A percentile compares a stretch with the other conserved stretches of the same genome.
phyloP scores from a whole-genome alignment of 1,140 invertebrate genomes.

The Atta texana region DNA sequence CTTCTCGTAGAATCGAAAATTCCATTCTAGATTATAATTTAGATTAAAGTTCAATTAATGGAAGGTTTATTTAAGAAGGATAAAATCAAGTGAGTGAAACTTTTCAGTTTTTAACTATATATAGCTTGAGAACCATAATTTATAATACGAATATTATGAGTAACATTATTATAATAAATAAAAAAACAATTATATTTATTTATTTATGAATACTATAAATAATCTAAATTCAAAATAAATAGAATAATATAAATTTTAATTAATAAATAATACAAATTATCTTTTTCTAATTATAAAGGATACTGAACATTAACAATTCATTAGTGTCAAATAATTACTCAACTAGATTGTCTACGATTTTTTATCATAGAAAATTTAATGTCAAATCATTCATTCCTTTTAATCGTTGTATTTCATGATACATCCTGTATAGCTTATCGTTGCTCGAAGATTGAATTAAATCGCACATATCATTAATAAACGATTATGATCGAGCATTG shows the following conservation, averaged over 20 bases:
- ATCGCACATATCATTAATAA: slow-evolving; percentile 18
- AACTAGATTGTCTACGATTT: neutral
- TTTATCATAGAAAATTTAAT: neutral
- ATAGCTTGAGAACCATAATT: neutral
- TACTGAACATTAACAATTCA: neutral
- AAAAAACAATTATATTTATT: neutral
- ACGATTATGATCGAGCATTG: slow-evolving; percentile 15
- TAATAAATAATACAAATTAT: neutral
- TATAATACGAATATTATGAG: neutral
- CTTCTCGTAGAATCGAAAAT: slow-evolving; percentile 23
- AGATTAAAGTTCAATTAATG: neutral
- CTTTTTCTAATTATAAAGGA: neutral
- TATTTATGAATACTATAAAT: too few relatives aligned
- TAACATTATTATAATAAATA: neutral
- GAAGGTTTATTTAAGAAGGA: neutral
- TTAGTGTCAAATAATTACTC: neutral
- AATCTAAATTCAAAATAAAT: neutral
- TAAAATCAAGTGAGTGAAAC: neutral
- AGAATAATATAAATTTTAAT: neutral
- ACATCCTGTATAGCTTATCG: neutral
- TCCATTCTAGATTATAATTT: neutral
- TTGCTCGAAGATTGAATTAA: neutral
- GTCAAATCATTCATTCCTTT: neutral
- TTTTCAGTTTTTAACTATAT: neutral
- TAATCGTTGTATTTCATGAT: neutral